Conservation (phyloP, 2,888 invertebrate species). For the Aleiodes leptofemur region DNA sequence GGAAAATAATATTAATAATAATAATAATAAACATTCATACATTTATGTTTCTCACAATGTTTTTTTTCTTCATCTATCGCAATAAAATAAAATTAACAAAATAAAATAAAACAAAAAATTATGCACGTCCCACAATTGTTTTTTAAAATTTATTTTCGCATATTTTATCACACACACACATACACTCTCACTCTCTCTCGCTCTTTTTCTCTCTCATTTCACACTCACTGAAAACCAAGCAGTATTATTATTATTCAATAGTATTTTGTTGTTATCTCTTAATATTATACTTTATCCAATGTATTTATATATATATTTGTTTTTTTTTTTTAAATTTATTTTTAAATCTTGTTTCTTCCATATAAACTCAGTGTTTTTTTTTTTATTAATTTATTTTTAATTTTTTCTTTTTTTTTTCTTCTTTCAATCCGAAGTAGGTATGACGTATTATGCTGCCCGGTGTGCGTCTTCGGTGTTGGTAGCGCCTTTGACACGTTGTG, state of each 20-base stretch:
- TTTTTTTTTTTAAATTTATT: conserved; percentile 27
- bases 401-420: conserved; percentile 56
- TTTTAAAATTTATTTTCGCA: conserved; percentile 20
- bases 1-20: conserved; percentile 6
- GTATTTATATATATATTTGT: conserved; percentile 66
- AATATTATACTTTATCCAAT: conserved; percentile 76
- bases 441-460: conserved; percentile 67
- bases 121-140: too few relatives aligned
- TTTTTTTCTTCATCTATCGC: neutral
- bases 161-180: conserved; percentile 48
- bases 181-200: conserved; percentile 44
- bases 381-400: conserved; percentile 45
- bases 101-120: neutral
- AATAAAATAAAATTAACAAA: conserved; percentile 26
- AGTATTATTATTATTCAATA: conserved; percentile 72
- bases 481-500: conserved; percentile 35
- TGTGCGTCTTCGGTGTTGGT: conserved; percentile 60
- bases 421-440: conserved; percentile 64
- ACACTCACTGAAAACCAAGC: conserved; percentile 76
- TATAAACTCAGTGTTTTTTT: conserved; percentile 68
- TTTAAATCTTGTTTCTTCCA: conserved; percentile 61
- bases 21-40: conserved; percentile 18
- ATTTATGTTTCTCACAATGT: conserved; percentile 21
- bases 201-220: conserved; percentile 51
- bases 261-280: conserved; percentile 68